Base-by-base conservation (phyloP, 2,113 vertebrate genomes). In the Pluvialis apricaria region DNA sequence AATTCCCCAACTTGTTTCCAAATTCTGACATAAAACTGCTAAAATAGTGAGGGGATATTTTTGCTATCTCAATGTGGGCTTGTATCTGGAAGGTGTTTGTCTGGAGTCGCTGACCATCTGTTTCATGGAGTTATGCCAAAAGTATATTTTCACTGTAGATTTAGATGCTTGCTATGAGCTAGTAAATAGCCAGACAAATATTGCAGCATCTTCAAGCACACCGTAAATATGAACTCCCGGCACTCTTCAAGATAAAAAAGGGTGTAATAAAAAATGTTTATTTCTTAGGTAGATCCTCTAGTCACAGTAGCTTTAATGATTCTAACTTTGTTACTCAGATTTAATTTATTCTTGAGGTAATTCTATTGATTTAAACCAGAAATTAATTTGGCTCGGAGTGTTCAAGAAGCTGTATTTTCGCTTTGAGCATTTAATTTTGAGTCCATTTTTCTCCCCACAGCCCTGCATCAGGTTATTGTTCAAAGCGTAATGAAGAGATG, bases 31-130 rank as follows among this genome's bases (percentile, higher is more conserved):
- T 60, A 87, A 90, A 93, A 68, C 42, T 61, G 25, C 66, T 85
- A 71, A 81, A 90, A 75, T 94, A 94, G 11, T 28, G 44, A 78
- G 36, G 6, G 40, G 44, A n/a, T 94, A 47, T 85, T 88, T 93
- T 89, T 94, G 44, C 18, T 80, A 16, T 86, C n/a, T 96, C 47
- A 68, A 0, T 89, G 64, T 89, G 76, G 80, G 61, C 66, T 82
- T 85, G 7, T 21, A 64, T 85, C 47, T 87, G 51, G 66, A 94
- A 94, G 69, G 58, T 72, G 62, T 95, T 96, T 92, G 26, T 77
- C 42, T 95, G 64, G 62, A 96, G 66, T 54, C 6, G 2, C 51
- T 93, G 77, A 73, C 87, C 90, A 91, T 96, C 88, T 97, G 96
- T 71, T 97, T 89, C 44, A 22, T 86, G 66, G 66, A 83, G 5